These are phyloP conservation scores for Calidris pugnax DNA, from an alignment of 2,113 vertebrate genomes.

Conservation along the genomic window DNA sequence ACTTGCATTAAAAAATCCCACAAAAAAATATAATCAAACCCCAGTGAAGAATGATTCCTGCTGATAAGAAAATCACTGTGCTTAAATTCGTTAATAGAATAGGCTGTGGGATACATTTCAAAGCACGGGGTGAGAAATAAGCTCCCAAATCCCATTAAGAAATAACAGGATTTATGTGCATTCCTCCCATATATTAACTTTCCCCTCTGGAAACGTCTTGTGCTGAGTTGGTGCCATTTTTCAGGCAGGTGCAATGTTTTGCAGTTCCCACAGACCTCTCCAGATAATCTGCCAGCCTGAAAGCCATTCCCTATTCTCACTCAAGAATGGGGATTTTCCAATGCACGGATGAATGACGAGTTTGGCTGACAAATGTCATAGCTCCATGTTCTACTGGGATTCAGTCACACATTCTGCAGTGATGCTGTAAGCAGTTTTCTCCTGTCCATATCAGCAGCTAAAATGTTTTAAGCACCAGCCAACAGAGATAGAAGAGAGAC, in stretches of 20 bases:
- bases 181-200: conserved; percentile 70
- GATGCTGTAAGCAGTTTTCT: background rate
- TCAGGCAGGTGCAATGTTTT: conserved; percentile 24
- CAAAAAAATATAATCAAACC: background rate
- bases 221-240: conserved; percentile 41
- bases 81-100: conserved; percentile 47
- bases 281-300: conserved; percentile 58
- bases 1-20: conserved; percentile 40
- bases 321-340: conserved; percentile 32
- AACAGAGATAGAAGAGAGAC: background rate
- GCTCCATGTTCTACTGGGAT: background rate
- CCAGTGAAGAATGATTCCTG: conserved; percentile 27
- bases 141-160: conserved; percentile 72
- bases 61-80: conserved; percentile 52
- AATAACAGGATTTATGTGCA: conserved; percentile 73
- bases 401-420: background rate
- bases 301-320: conserved; percentile 30
- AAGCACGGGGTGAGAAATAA: conserved; percentile 52
- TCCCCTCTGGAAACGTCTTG: conserved; percentile 62
- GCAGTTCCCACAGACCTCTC: conserved; percentile 49
- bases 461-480: background rate
- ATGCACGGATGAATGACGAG: background rate
- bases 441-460: background rate
- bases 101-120: conserved; percentile 59
- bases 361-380: background rate